Conservation (phyloP, 2,888 invertebrate genomes). For the Ceriagrion tenellum region DNA sequence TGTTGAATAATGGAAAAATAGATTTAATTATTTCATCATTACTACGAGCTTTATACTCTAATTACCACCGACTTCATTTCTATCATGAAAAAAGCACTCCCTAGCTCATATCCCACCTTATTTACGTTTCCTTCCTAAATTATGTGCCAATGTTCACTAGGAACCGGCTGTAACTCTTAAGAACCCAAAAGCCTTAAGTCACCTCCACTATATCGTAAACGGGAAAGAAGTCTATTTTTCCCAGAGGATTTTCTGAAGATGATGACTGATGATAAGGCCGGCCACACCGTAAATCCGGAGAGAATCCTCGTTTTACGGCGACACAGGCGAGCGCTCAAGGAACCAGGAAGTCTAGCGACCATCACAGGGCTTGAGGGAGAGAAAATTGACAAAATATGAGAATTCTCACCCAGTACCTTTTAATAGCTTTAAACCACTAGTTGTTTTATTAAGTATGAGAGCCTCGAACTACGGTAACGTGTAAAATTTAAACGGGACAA, state of each 20-base stretch:
- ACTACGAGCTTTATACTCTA: too few relatives aligned
- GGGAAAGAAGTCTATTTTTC: not conserved
- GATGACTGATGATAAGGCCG: not conserved
- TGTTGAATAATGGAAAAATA: too few relatives aligned
- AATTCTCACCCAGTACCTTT: not conserved
- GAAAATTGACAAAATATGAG: not conserved
- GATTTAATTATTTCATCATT: too few relatives aligned
- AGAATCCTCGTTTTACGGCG: not conserved
- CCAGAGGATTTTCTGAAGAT: not conserved
- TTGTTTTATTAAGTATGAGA: not conserved
- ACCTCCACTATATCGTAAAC: not conserved
- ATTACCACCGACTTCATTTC: too few relatives aligned
- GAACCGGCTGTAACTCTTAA: not conserved
- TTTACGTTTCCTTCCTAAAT: too few relatives aligned
- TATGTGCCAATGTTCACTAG: too few relatives aligned
- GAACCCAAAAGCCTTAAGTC: not conserved
- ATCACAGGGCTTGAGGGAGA: not conserved
- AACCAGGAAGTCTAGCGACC: not conserved
- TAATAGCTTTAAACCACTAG: not conserved
- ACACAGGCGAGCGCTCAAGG: not conserved
- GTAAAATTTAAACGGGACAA: not conserved
- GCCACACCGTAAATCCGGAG: not conserved
- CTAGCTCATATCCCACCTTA: too few relatives aligned
- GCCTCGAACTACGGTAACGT: not conserved
- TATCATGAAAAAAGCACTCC: too few relatives aligned